Evolutionary conservation across 23 tunicate genomes (phyloP).

Genomic region (Botrylloides violaceus): DNA sequence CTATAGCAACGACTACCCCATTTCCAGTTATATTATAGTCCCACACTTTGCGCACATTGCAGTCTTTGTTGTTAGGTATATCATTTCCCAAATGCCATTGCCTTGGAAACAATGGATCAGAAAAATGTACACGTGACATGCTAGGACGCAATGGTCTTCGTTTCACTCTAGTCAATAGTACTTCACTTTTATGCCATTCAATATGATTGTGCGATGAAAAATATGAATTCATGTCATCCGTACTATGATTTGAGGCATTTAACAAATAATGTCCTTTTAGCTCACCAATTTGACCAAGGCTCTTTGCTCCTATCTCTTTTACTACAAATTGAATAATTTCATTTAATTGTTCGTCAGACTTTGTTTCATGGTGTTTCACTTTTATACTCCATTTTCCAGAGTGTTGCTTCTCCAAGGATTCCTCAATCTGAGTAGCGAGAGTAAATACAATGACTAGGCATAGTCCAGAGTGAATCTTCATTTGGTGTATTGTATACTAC

Average conservation of each 20-base stretch:
- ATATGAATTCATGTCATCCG: neutral
- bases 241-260: neutral
- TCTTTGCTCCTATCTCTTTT: conserved; percentile 11
- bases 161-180: conserved; percentile 30
- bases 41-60: conserved; percentile 95
- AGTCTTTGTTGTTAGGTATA: conserved; percentile 24
- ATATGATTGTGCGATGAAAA: conserved; percentile 23
- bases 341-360: conserved; percentile 1
- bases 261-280: conserved; percentile 55
- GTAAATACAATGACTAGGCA: neutral
- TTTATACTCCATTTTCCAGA: neutral
- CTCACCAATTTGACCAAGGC: conserved; percentile 89
- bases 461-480: neutral
- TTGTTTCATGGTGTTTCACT: neutral
- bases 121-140: conserved; percentile 8
- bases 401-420: neutral
- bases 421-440: neutral
- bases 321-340: conserved; percentile 42
- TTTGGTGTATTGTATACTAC: neutral
- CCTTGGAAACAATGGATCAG: conserved; percentile 59
- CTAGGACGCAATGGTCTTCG: neutral
- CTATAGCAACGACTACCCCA: conserved; percentile 89
- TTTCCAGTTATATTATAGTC: conserved; percentile 65
- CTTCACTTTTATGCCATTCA: conserved; percentile 54
- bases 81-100: conserved; percentile 92